Evolutionary conservation across 1,140 invertebrate species (phyloP).

Genomic region (Gonatopus flavifemur): DNA sequence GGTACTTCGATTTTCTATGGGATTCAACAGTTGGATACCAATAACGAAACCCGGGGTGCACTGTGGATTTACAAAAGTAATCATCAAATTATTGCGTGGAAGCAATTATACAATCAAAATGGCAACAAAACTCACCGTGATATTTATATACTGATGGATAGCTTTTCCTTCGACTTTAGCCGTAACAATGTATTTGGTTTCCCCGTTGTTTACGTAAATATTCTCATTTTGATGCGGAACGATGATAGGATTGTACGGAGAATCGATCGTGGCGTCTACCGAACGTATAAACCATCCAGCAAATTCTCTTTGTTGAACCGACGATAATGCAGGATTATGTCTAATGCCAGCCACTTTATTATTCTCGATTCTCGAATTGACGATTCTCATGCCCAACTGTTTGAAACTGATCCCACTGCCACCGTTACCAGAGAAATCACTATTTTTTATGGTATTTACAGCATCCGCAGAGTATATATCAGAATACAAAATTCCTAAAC

Average conservation of each 20-base stretch:
- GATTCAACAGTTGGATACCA: constrained; percentile 82
- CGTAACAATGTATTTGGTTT: constrained; percentile 79
- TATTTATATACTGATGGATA: constrained; percentile 57
- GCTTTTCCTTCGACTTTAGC: constrained; percentile 63
- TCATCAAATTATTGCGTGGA: background rate
- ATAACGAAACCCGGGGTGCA: constrained; percentile 76
- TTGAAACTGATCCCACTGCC: constrained; percentile 88
- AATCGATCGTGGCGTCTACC: constrained; percentile 66
- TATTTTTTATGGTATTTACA: constrained; percentile 83
- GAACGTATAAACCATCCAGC: constrained; percentile 85
- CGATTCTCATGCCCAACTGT: constrained; percentile 80
- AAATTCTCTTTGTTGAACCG: constrained; percentile 84
- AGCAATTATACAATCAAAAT: background rate
- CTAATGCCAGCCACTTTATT: constrained; percentile 87
- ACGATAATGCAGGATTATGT: constrained; percentile 87
- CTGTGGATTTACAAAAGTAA: constrained; percentile 59
- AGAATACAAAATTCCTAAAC: constrained; percentile 84
- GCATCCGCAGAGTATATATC: constrained; percentile 85
- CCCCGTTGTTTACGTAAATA: constrained; percentile 69
- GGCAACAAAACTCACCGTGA: constrained; percentile 42
- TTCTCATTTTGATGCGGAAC: constrained; percentile 65
- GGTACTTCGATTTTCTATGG: constrained; percentile 82
- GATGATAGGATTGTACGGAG: constrained; percentile 68
- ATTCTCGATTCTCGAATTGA: constrained; percentile 75
- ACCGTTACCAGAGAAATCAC: constrained; percentile 83